Evolutionary conservation across 2,113 vertebrate genomes (phyloP), one percentile per base, ranked within the genome.

Genomic region (Mola mola): DNA sequence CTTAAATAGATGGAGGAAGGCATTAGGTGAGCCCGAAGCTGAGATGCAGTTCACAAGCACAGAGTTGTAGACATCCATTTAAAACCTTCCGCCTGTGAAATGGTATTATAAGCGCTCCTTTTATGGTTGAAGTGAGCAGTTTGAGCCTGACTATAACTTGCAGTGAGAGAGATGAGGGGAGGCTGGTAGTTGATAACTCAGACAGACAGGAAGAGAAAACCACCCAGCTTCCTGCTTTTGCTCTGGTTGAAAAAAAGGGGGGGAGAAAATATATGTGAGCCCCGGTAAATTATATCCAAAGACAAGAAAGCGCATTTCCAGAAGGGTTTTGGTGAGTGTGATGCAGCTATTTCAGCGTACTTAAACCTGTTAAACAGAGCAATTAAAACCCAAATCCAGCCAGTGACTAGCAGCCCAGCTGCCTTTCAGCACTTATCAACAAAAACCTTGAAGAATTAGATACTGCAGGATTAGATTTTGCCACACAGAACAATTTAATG

Each of bases 361-460:
- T 86, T 92, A 89, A 87, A 85, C 37, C 60, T 76, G 77, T 91
- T 90, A 86, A 82, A 75, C 75, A 73, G 66, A 83, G 65, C 33
- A 91, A 88, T 85, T 92, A 93, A 90, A 91, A 86, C 46, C 70
- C 70, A 91, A 93, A 90, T 90, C 80, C 69, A 79, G 84, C 60
- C 62, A 82, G 82, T 43, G 81, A 69, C 58, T 83, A 87, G 82
- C 71, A 67, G 37, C 57, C 66, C 79, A 73, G 71, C 76, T 73
- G 77, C 69, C 78, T 67, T 52, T 66, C 72, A 75, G 79, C 84
- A 75, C 71, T 64, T 71, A 83, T 28, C 34, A 60, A 83, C 33
- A 65, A 88, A 81, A 75, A 67, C 67, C 73, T 72, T 40, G 0
- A 75, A 79, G 75, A 68, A 85, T 77, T 82, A 61, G 75, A 81